Conservation (phyloP, 2,888 invertebrate species). For the Notocelia uddmanniana region DNA sequence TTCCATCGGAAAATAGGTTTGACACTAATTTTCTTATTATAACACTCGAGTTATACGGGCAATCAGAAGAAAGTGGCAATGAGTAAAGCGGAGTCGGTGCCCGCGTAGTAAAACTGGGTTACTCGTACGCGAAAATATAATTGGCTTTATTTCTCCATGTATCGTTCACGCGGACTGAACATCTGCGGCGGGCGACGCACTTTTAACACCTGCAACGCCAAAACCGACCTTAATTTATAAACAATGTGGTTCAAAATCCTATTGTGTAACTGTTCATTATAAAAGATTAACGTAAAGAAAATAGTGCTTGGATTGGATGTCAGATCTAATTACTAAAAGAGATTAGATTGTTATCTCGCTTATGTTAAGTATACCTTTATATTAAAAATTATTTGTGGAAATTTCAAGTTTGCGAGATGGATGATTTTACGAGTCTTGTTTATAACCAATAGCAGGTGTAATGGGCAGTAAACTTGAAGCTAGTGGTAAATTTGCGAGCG, state of each 20-base stretch:
- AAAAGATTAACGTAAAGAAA: constrained; percentile 44
- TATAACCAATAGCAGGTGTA: constrained; percentile 15
- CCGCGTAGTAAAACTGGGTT: constrained; percentile 57
- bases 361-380: constrained; percentile 26
- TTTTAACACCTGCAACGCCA: constrained; percentile 40
- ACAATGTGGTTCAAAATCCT: neutral
- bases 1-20: constrained; percentile 9
- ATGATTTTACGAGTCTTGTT: constrained; percentile 6
- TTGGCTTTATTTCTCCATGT: constrained; percentile 58
- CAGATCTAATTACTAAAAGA: constrained; percentile 53
- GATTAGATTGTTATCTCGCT: constrained; percentile 57
- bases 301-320: constrained; percentile 48
- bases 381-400: constrained; percentile 18
- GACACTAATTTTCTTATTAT: constrained; percentile 26
- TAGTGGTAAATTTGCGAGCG: neutral
- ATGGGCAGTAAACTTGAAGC: constrained; percentile 14
- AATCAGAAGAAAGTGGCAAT: constrained; percentile 40
- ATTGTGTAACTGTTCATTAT: constrained; percentile 7
- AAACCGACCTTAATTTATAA: constrained; percentile 14
- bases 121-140: constrained; percentile 64
- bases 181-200: constrained; percentile 49
- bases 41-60: constrained; percentile 20
- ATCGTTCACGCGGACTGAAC: constrained; percentile 60
- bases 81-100: constrained; percentile 32
- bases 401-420: constrained; percentile 17